phyloP scores from a whole-genome alignment of 2,113 vertebrate genomes.

The Elephas maximus region DNA sequence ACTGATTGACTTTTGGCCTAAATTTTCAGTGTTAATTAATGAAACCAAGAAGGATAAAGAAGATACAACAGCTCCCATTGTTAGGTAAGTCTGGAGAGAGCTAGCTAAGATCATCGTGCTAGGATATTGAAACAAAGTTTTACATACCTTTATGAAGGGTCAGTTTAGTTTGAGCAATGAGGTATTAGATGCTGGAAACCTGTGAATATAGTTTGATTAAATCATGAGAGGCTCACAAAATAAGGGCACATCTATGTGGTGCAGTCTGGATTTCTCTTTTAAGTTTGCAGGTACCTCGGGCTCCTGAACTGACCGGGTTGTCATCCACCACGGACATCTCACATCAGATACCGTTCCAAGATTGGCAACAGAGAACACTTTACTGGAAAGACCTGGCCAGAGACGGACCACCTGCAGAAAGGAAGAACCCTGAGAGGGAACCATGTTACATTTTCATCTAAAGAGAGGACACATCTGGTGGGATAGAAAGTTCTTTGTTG shows the following conservation, averaged over 20 bases:
- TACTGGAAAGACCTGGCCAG: constrained; percentile 41
- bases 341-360: constrained; percentile 32
- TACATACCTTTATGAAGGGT: constrained; percentile 52
- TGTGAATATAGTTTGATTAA: constrained; percentile 29
- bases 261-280: constrained; percentile 68
- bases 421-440: neutral
- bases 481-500: constrained; percentile 77
- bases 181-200: constrained; percentile 31
- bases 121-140: constrained; percentile 51
- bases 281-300: constrained; percentile 76
- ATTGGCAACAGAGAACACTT: constrained; percentile 66
- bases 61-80: constrained; percentile 51
- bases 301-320: constrained; percentile 70
- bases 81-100: constrained; percentile 11
- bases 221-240: neutral
- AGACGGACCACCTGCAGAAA: neutral
- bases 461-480: constrained; percentile 32
- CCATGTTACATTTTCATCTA: neutral
- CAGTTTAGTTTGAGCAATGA: constrained; percentile 68
- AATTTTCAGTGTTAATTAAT: constrained; percentile 19
- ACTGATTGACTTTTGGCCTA: constrained; percentile 49
- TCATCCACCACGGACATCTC: constrained; percentile 57
- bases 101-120: constrained; percentile 39
- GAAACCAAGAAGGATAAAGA: constrained; percentile 7
- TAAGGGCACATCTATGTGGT: neutral